Evolutionary conservation across 2,888 invertebrate species (phyloP).

Genomic region (Hypercompe scribonia): DNA sequence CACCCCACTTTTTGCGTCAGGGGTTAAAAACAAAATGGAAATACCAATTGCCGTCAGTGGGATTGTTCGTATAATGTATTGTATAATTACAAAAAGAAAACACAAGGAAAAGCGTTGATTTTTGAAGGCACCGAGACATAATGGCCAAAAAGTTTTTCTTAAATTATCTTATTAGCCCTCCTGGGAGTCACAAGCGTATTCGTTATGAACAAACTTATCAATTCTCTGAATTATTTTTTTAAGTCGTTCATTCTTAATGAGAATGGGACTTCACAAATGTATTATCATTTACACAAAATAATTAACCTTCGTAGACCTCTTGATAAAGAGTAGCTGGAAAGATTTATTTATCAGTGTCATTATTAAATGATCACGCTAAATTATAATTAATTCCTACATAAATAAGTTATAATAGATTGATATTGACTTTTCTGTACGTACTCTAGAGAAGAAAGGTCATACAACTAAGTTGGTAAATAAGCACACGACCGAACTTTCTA

Average conservation of each 20-base stretch:
- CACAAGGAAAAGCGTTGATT: background rate
- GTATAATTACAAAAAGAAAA: background rate
- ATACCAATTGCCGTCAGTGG: background rate
- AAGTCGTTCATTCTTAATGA: background rate
- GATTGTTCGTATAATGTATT: background rate
- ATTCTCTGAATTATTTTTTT: conserved; percentile 7
- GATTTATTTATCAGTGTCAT: conserved; percentile 24
- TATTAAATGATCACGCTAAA: conserved; percentile 5
- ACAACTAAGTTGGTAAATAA: background rate
- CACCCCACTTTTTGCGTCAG: background rate
- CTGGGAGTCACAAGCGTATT: background rate
- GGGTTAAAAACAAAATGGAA: background rate
- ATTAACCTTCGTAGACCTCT: conserved; percentile 36
- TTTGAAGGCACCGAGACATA: background rate
- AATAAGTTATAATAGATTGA: background rate
- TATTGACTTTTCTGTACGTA: background rate
- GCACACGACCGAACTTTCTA: background rate
- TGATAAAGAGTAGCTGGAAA: conserved; percentile 16
- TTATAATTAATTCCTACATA: conserved; percentile 13
- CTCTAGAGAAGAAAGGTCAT: background rate
- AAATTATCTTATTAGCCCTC: conserved; percentile 15
- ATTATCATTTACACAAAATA: conserved; percentile 15
- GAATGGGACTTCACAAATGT: conserved; percentile 8
- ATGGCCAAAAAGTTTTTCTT: background rate
- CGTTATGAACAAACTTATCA: conserved; percentile 17